These are phyloP conservation scores for Agapostemon virescens DNA, from an alignment of 2,888 invertebrate species.

Conservation along the genomic window DNA sequence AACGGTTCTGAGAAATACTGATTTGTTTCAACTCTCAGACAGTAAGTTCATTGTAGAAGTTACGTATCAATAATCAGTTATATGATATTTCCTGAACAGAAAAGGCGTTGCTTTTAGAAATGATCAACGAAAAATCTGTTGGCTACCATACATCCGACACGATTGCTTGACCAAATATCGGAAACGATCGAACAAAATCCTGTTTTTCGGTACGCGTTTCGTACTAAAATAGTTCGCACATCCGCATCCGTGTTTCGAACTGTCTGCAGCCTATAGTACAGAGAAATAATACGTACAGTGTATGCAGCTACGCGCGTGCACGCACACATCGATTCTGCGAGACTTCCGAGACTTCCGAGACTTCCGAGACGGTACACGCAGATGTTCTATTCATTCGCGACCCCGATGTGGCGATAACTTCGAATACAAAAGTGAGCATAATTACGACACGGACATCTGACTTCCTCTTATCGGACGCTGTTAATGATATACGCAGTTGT, in stretches of 20 bases:
- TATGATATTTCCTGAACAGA: background rate
- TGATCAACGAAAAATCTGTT: background rate
- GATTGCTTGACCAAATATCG: background rate
- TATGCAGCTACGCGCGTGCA: background rate
- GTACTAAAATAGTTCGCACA: slow-evolving; percentile 11
- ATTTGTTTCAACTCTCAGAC: too few species aligned
- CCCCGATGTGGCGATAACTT: slow-evolving; percentile 12
- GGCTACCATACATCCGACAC: background rate
- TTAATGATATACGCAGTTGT: slow-evolving; percentile 14
- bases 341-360: background rate
- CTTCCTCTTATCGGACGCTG: slow-evolving; percentile 18
- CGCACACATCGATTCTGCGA: background rate
- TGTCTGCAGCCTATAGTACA: background rate
- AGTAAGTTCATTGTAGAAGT: too few species aligned
- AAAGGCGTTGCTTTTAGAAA: background rate
- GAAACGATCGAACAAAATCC: slow-evolving; percentile 1
- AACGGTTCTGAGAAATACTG: too few species aligned
- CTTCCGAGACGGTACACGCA: background rate
- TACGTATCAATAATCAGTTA: background rate
- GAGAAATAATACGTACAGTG: background rate
- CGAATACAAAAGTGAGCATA: slow-evolving; percentile 10
- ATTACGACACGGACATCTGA: slow-evolving; percentile 22
- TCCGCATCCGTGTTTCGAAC: slow-evolving; percentile 24
- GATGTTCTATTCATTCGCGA: slow-evolving; percentile 4
- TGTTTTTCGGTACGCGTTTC: background rate